Evolutionary conservation across 2,113 vertebrate species (phyloP), one percentile per base, ranked within the genome.

Genomic region (Gallinago jamesoni): DNA sequence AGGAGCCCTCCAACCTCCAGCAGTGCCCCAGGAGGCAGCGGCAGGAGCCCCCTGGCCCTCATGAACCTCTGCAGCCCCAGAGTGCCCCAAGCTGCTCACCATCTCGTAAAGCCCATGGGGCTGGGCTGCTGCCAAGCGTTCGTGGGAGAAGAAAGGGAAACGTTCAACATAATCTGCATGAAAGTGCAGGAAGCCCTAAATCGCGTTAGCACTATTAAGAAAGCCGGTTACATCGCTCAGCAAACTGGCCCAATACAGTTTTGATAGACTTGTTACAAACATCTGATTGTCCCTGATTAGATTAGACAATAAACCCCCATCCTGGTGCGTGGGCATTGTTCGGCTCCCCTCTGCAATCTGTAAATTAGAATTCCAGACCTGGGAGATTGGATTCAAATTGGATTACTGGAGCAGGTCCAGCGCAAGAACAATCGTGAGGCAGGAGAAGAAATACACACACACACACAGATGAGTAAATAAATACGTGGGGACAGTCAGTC

Each of bases 311-410:
- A 96, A 97, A 94, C 89, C 93, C 87, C 90, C 35, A 8, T 79
- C 94, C 85, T 90, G 94, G 86, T 84, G 91, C 31, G 91, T 4
- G 50, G 76, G 80, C 9, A 57, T 82, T 97, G 84, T 94, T 96
- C 30, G 3, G 91, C 69, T 97, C 80, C 90, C 94, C 92, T 96
- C 93, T 95, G 90, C 94, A 96, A 97, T 96, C 93, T 88, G 83
- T 86, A 90, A 97, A 97, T 98, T 96, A 97, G 94, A 97, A 98
- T 97, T 97, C 97, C 94, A 97, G 97, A 97, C 97, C 91, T 97
- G 94, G 94, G 96, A 95, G 96, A 98, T 84, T 86, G 94, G 97
- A 96, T 98, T 98, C 97, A 97, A 97, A 97, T 96, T 97, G 97
- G 95, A 98, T 98, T 98, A 95, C 83, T 98, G 97, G 97, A 97